phyloP scores from a whole-genome alignment of 2,888 invertebrate species.

The Iphiclides podalirius region DNA sequence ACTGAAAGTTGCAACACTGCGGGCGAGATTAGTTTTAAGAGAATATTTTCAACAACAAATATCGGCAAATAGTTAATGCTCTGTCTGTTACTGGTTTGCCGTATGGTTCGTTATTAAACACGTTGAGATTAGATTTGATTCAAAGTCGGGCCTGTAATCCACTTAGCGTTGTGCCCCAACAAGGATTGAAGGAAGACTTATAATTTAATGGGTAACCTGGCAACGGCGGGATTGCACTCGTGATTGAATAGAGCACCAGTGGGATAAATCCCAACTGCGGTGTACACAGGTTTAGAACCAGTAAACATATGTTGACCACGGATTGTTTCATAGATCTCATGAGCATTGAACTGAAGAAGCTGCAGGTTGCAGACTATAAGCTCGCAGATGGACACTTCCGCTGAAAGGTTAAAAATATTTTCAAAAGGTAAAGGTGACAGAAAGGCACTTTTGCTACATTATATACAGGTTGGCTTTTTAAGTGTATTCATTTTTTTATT shows the following conservation, averaged over 20 bases:
- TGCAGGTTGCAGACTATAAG: constrained; percentile 86
- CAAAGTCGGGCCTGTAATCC: too few species aligned
- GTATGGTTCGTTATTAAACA: too few species aligned
- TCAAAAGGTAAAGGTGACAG: too few species aligned
- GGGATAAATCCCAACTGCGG: constrained; percentile 87
- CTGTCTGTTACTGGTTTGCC: too few species aligned
- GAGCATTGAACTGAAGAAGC: constrained; percentile 91
- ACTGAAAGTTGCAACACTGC: too few species aligned
- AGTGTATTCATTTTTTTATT: too few species aligned
- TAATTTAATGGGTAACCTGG: constrained; percentile 72
- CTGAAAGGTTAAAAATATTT: constrained; percentile 36
- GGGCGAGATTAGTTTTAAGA: too few species aligned
- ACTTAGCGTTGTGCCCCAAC: not conserved
- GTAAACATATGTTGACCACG: constrained; percentile 73
- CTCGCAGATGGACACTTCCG: constrained; percentile 73
- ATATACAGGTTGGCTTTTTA: too few species aligned
- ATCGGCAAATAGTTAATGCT: too few species aligned
- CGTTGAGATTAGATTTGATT: too few species aligned
- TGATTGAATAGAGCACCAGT: constrained; percentile 91
- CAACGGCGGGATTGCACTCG: constrained; percentile 89
- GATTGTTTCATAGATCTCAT: constrained; percentile 88
- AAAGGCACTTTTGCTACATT: too few species aligned
- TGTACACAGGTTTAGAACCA: constrained; percentile 77
- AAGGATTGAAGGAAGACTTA: not conserved
- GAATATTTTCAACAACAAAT: too few species aligned